Conservation (phyloP, 2,113 vertebrate species). For the Nannobrachium achirus region DNA sequence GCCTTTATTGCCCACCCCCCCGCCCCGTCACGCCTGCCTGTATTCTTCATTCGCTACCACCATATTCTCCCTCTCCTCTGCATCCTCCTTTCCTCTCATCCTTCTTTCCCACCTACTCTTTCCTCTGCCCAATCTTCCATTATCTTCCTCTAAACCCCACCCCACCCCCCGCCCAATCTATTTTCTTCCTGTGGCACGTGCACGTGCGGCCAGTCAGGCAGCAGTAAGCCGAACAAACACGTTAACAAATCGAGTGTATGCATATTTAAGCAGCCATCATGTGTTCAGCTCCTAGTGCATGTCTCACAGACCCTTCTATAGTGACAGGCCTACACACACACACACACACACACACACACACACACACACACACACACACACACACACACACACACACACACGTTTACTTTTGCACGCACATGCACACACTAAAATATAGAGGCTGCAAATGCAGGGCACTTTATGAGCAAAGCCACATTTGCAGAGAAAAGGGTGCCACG, state of each 20-base stretch:
- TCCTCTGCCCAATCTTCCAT: background rate
- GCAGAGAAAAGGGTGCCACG: no score
- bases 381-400: background rate
- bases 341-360: background rate
- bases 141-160: background rate
- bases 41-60: background rate
- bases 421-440: no score
- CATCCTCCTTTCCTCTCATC: background rate
- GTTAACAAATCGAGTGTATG: constrained; percentile 43
- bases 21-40: background rate
- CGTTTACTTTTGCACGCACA: background rate
- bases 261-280: constrained; percentile 53
- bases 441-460: no score
- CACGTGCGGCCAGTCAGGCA: constrained; percentile 35
- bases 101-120: background rate
- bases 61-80: background rate
- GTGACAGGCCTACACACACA: background rate
- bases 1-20: no score
- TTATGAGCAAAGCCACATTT: no score
- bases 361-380: background rate
- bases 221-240: constrained; percentile 24
- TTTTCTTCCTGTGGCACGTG: background rate
- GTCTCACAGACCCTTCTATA: background rate
- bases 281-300: background rate
- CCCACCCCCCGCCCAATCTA: background rate